Conservation (phyloP, 1,140 invertebrate genomes). For the Apis cerana region DNA sequence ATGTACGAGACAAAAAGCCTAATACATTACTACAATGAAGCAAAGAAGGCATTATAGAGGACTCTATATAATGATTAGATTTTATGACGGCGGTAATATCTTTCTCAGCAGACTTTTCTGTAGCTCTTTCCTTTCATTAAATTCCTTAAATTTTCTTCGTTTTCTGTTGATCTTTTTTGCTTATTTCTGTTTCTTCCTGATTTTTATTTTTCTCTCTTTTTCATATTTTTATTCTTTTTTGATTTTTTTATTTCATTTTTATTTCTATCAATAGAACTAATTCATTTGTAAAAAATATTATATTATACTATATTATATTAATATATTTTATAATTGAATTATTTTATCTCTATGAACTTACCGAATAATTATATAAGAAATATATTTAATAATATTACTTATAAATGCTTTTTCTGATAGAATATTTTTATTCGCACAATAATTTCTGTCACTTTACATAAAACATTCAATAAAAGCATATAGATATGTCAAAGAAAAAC, state of each 20-base stretch:
- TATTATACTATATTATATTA: not conserved
- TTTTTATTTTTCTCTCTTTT: not conserved
- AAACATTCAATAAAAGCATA: slow-evolving; percentile 5
- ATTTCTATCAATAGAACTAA: not conserved
- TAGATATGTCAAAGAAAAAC: slow-evolving; percentile 8
- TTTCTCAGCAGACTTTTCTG: slow-evolving; percentile 78
- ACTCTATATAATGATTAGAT: slow-evolving; percentile 79
- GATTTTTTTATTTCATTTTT: not conserved
- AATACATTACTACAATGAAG: slow-evolving; percentile 69
- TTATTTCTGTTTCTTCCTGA: not conserved
- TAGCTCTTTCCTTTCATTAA: slow-evolving; percentile 71
- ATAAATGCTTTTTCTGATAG: not conserved
- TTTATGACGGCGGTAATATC: slow-evolving; percentile 79
- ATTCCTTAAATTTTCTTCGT: not conserved
- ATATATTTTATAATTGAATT: not conserved
- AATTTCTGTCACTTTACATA: too few species aligned
- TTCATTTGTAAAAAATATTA: not conserved
- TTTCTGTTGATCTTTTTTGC: slow-evolving; percentile 16
- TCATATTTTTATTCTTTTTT: not conserved
- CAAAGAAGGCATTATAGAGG: slow-evolving; percentile 78
- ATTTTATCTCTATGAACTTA: not conserved
- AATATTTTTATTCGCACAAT: slow-evolving; percentile 6
- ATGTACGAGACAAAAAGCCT: slow-evolving; percentile 66
- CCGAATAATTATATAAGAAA: not conserved
- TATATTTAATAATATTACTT: not conserved